A percentile compares a stretch with the other conserved stretches of the same genome.
Conservation (phyloP, 2,797 vertebrate species). For the Hapalemur alaotrensis region DNA sequence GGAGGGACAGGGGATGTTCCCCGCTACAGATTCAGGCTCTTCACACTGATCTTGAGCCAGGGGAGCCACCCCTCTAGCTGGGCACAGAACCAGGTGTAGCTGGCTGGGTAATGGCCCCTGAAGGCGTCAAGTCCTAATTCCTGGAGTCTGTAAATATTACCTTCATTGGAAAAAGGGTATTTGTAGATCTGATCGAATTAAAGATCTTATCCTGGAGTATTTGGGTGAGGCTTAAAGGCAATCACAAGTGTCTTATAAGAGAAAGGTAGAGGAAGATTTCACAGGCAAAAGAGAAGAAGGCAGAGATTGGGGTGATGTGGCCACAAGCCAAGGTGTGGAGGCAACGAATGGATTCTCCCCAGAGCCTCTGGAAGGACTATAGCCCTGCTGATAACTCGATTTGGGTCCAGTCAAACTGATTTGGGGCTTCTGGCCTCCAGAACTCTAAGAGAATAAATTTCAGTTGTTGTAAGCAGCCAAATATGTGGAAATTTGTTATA, state of each 20-base stretch:
- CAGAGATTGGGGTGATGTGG: rapidly evolving
- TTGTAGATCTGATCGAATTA: not conserved
- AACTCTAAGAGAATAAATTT: not conserved
- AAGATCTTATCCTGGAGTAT: too few species aligned
- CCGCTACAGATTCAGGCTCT: not conserved
- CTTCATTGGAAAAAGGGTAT: not conserved
- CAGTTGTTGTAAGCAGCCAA: not conserved
- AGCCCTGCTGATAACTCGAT: not conserved
- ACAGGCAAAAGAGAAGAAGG: not conserved
- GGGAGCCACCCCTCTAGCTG: rapidly evolving
- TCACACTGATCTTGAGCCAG: not conserved
- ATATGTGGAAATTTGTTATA: not conserved
- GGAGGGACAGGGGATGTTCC: not conserved
- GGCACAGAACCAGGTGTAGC: not conserved
- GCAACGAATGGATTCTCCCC: rapidly evolving
- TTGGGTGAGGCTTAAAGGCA: not conserved
- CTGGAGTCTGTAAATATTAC: not conserved
- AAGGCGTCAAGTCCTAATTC: not conserved
- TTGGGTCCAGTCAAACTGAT: not conserved
- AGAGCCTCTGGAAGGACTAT: too few species aligned
- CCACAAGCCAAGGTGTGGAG: not conserved
- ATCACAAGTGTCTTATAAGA: not conserved
- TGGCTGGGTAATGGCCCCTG: not conserved
- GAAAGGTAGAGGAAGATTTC: too few species aligned
- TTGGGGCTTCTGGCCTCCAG: not conserved